Percentiles rank a stretch among this genome's conserved stretches.
These are phyloP conservation scores for Grus americana DNA, from an alignment of 2,113 vertebrate genomes.

Conservation along the genomic window DNA sequence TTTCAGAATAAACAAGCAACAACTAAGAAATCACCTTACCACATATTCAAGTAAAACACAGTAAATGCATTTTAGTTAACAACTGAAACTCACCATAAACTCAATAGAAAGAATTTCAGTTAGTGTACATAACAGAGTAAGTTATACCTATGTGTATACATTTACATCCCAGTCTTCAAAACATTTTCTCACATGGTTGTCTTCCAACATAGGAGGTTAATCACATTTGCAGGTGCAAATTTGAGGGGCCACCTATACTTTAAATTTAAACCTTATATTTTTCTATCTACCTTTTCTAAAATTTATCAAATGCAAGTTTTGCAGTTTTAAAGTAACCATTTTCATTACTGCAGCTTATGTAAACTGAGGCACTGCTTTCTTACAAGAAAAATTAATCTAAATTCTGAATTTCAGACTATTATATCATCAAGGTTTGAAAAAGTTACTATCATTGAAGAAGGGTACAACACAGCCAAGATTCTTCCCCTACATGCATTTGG, in stretches of 20 bases:
- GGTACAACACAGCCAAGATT: not conserved
- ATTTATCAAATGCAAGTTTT: not conserved
- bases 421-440: not conserved
- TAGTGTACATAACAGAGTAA: not conserved
- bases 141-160: not conserved
- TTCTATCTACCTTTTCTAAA: not conserved
- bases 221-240: not conserved
- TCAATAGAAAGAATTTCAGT: not conserved
- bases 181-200: not conserved
- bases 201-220: not conserved
- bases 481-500: not conserved
- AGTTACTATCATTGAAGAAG: not conserved
- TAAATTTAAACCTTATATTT: not conserved
- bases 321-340: not conserved
- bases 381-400: not conserved
- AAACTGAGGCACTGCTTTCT: not conserved
- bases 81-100: not conserved
- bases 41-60: not conserved
- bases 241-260: not conserved
- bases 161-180: not conserved
- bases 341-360: not conserved
- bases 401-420: not conserved
- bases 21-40: not conserved
- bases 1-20: not conserved
- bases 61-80: not conserved